These are phyloP conservation scores for Odiellus spinosus DNA, from an alignment of 2,888 invertebrate species.

Conservation along the genomic window DNA sequence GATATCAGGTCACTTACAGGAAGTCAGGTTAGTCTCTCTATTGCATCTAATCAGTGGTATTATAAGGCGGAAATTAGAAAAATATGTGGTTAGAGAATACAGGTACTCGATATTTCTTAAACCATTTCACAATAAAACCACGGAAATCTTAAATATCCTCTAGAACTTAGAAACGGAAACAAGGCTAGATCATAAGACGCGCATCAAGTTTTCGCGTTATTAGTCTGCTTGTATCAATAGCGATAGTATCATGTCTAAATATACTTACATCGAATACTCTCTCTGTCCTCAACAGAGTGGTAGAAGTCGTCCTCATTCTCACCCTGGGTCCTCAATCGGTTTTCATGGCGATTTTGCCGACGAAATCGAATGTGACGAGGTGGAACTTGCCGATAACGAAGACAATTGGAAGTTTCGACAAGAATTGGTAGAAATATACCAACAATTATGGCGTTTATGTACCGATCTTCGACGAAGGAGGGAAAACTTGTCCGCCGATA, in stretches of 20 bases:
- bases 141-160: no score
- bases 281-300: slow-evolving; percentile 8
- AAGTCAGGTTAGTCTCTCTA: neutral
- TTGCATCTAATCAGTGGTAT: no score
- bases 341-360: slow-evolving; percentile 15
- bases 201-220: no score
- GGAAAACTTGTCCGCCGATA: slow-evolving; percentile 20
- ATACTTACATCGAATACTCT: no score
- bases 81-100: no score
- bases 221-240: no score
- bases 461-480: slow-evolving; percentile 25
- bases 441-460: slow-evolving; percentile 32
- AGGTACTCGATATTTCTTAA: no score
- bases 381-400: slow-evolving; percentile 24
- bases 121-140: no score
- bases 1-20: slow-evolving; percentile 5
- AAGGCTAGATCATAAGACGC: no score
- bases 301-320: slow-evolving; percentile 9
- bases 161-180: no score
- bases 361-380: slow-evolving; percentile 32
- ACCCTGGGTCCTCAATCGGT: slow-evolving; percentile 13
- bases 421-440: slow-evolving; percentile 34
- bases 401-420: slow-evolving; percentile 26
- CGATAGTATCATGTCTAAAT: no score
- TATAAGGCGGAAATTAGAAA: no score